Percentiles rank a stretch among this genome's conserved stretches.
phyloP scores from a whole-genome alignment of 2,888 invertebrate species.

The Nasonovia ribisnigri region DNA sequence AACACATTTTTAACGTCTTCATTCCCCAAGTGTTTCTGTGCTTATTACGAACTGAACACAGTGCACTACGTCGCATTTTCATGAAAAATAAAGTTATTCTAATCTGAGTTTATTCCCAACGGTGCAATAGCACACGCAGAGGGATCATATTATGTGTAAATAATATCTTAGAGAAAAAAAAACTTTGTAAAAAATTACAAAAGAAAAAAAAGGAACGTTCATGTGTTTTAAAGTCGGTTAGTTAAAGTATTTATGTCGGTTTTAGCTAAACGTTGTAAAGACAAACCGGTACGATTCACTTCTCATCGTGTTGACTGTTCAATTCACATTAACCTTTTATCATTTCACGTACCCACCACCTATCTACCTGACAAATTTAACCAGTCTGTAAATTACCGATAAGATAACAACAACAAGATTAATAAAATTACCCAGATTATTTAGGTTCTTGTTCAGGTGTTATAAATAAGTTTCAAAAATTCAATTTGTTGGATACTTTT shows the following conservation, averaged over 20 bases:
- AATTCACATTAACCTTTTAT: background rate
- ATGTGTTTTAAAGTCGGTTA: background rate
- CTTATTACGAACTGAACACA: slow-evolving; percentile 1
- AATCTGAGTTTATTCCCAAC: background rate
- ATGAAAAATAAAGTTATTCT: background rate
- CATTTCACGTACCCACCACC: background rate
- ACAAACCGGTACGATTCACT: slow-evolving; percentile 24
- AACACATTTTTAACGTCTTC: slow-evolving; percentile 63
- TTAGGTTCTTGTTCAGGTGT: background rate
- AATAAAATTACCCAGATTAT: slow-evolving; percentile 48
- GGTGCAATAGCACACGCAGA: background rate
- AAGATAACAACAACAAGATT: slow-evolving; percentile 40
- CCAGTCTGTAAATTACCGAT: background rate
- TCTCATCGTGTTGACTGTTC: background rate
- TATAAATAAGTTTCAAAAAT: slow-evolving; percentile 23
- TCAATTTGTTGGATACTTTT: background rate
- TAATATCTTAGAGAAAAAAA: slow-evolving; percentile 5
- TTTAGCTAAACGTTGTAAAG: background rate
- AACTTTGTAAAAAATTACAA: slow-evolving; percentile 45
- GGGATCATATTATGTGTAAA: background rate
- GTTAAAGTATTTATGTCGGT: background rate
- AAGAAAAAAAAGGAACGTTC: slow-evolving; percentile 11
- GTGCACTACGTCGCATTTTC: background rate
- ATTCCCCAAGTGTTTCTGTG: slow-evolving; percentile 35
- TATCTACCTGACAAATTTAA: background rate